phyloP scores from a whole-genome alignment of 2,888 invertebrate genomes.

The Eretmocerus hayati region DNA sequence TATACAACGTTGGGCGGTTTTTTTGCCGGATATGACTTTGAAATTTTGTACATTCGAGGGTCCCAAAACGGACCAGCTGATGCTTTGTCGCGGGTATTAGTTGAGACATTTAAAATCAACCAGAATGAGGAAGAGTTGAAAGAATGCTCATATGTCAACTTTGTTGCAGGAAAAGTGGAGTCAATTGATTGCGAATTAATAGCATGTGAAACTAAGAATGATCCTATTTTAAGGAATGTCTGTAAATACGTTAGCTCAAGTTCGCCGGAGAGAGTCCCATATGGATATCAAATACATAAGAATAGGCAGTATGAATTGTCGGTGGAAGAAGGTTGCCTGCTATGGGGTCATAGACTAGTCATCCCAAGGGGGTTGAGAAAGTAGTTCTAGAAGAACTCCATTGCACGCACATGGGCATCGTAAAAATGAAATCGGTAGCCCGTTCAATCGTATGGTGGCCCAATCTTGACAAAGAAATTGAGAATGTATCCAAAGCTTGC shows the following conservation, averaged over 20 bases:
- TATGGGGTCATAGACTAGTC: conserved; percentile 16
- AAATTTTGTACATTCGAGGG: conserved; percentile 17
- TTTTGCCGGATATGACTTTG: conserved; percentile 31
- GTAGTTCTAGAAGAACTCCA: conserved; percentile 25
- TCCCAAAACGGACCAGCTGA: conserved; percentile 20
- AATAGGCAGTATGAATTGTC: conserved; percentile 13
- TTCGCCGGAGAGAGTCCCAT: not conserved
- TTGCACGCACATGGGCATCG: conserved; percentile 24
- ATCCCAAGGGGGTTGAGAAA: conserved; percentile 14
- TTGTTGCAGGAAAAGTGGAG: not conserved
- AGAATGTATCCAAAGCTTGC: conserved; percentile 13
- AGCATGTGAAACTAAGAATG: conserved; percentile 16
- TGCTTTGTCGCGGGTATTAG: conserved; percentile 21
- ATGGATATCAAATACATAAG: too few relatives aligned
- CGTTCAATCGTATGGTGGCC: conserved; percentile 27
- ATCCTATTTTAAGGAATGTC: conserved; percentile 11
- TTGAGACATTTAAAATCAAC: conserved; percentile 9
- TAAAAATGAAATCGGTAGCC: conserved; percentile 27
- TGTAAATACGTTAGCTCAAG: not conserved
- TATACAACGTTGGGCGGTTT: conserved; percentile 30
- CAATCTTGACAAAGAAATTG: conserved; percentile 22
- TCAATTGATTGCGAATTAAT: conserved; percentile 10
- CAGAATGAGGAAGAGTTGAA: conserved; percentile 21
- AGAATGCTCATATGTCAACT: conserved; percentile 3
- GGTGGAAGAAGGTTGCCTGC: conserved; percentile 17